A percentile compares a stretch with the other conserved stretches of the same genome.
phyloP scores from a whole-genome alignment of 2,113 vertebrate species.

The Piprites chloris region DNA sequence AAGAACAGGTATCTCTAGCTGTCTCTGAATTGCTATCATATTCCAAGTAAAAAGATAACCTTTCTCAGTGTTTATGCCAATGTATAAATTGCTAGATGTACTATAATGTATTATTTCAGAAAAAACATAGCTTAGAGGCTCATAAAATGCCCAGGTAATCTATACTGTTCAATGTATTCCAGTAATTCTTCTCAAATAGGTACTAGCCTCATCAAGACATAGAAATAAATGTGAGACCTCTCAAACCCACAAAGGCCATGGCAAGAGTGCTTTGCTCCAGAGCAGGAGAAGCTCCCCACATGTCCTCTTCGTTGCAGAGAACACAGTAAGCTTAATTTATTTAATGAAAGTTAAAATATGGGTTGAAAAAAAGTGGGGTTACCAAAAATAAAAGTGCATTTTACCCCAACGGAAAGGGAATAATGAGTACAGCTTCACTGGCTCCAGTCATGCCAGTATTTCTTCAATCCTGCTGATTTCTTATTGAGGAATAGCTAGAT shows the following conservation, averaged over 20 bases:
- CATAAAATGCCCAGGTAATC: neutral
- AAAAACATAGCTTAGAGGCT: neutral
- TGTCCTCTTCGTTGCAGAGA: neutral
- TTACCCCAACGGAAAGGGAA: neutral
- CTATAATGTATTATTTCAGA: neutral
- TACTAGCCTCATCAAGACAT: neutral
- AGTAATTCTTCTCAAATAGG: neutral
- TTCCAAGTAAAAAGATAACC: neutral
- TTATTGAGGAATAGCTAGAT: neutral
- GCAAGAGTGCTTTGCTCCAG: neutral
- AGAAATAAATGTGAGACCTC: neutral
- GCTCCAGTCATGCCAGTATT: neutral
- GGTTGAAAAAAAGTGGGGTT: neutral
- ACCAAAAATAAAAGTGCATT: neutral
- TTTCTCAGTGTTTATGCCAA: neutral
- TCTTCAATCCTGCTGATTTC: neutral
- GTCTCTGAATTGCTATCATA: neutral
- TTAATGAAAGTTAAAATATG: neutral
- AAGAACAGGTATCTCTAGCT: neutral
- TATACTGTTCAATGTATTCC: neutral
- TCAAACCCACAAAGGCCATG: neutral
- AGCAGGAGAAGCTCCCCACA: neutral
- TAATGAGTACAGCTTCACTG: neutral
- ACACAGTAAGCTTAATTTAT: neutral
- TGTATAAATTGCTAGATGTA: neutral